Evolutionary conservation across 1,140 invertebrate species (phyloP), one percentile per base, ranked within the genome.

Genomic region (Drosophila subpulchrella): DNA sequence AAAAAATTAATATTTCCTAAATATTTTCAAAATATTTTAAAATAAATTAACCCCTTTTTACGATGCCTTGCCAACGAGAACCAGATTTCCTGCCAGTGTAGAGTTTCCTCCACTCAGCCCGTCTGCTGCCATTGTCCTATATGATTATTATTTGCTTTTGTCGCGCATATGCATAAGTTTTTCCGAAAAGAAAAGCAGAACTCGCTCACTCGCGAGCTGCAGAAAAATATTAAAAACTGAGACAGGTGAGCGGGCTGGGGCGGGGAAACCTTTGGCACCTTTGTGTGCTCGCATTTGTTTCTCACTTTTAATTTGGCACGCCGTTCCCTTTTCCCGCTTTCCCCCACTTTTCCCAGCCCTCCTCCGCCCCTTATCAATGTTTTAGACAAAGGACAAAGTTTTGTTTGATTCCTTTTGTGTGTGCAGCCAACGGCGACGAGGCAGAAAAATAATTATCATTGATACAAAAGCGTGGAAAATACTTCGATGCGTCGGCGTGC

Each of bases 341-440:
- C 27, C 27, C 27, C 38, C 36, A 15, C 7, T 39, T 12, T n/a
- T 39, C 32, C 32, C 32, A 34, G 2, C 7, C 2, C 8, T 10
- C 7, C 38, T 11, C 42, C n/a, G n/a, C n/a, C 24, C 15, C 39
- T 6, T 46, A 59, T 42, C 61, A 56, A 70, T 79, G 81, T 46
- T 58, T 46, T 61, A 72, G 85, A 89, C 84, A 89, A 89, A 89
- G 84, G 65, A 75, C 81, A 89, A 89, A 89, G 84, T 89, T 89
- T 89, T 89, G 84, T 89, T 89, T 89, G 84, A 89, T 89, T 89
- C 80, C 84, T 89, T 89, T 89, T 89, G 84, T 89, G 72, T 89
- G 83, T 89, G 84, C 83, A 88, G 55, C 80, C 54, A 83, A 75
- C 63, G 56, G 46, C 46, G 77, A 48, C 53, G 75, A 65, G 66